Evolutionary conservation across 1,140 invertebrate species (phyloP).

Genomic region (Drosophila willistoni): DNA sequence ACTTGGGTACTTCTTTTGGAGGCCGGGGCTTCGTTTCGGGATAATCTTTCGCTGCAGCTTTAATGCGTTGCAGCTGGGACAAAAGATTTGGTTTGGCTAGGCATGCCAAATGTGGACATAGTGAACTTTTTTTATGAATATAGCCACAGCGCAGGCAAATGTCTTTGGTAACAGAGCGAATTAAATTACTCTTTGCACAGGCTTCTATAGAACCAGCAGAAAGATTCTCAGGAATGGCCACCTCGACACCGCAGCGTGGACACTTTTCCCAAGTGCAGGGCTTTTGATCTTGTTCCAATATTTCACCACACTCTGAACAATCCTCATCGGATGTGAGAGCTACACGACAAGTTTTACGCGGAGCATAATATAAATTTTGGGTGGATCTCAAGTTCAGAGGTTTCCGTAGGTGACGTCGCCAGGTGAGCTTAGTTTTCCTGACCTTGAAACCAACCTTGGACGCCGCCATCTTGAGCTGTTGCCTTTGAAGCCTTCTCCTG

Average conservation of each 20-base stretch:
- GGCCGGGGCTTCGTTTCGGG: background rate
- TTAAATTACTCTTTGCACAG: constrained; percentile 33
- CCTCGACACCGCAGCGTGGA: constrained; percentile 21
- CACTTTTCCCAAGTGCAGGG: constrained; percentile 23
- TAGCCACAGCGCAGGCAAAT: constrained; percentile 47
- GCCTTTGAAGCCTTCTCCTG: background rate
- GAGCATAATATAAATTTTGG: constrained; percentile 39
- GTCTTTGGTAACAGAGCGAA: constrained; percentile 16
- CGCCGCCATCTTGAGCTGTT: too few species aligned
- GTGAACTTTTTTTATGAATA: constrained; percentile 17
- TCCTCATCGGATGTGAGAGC: background rate
- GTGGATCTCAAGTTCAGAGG: background rate
- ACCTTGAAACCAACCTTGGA: background rate
- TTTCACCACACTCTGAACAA: background rate
- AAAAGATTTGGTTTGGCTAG: background rate
- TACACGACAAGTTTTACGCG: constrained; percentile 41
- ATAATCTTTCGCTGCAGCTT: background rate
- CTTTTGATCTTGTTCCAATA: background rate
- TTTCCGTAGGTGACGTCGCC: too few species aligned
- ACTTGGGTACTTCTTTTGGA: background rate
- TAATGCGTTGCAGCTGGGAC: constrained; percentile 21
- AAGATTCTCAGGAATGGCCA: background rate
- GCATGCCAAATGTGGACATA: constrained; percentile 16
- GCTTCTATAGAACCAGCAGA: constrained; percentile 34
- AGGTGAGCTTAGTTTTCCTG: background rate